Conservation (phyloP, 2,113 vertebrate species). For the Gymnarchus niloticus region DNA sequence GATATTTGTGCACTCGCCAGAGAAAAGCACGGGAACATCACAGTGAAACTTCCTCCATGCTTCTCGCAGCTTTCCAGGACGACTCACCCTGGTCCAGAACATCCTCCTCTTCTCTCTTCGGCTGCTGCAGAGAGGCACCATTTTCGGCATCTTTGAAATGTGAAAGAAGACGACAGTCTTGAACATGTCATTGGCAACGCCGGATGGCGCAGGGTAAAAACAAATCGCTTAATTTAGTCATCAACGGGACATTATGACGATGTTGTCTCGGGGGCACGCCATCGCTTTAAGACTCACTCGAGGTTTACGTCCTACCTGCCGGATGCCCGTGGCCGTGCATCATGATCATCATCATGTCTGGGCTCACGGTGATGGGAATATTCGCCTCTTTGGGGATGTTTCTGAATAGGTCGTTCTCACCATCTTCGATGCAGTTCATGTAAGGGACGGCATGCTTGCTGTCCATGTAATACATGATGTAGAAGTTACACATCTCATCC, state of each 20-base stretch:
- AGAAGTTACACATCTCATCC: constrained; percentile 98
- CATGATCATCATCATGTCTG: constrained; percentile 68
- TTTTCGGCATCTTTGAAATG: constrained; percentile 57
- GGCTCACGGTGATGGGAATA: constrained; percentile 69
- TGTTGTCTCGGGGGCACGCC: too few relatives aligned
- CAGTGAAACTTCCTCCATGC: neutral
- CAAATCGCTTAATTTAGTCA: neutral
- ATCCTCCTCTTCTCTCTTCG: constrained; percentile 63
- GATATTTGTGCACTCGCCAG: neutral
- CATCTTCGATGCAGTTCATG: constrained; percentile 79
- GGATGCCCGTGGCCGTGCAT: constrained; percentile 63
- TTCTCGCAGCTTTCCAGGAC: neutral
- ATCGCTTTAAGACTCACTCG: too few relatives aligned
- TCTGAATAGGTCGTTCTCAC: constrained; percentile 71
- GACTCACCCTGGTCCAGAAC: constrained; percentile 75
- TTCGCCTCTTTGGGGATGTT: constrained; percentile 82
- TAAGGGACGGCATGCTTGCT: constrained; percentile 76
- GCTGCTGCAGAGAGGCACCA: constrained; percentile 48
- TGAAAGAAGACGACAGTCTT: neutral
- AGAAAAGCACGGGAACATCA: neutral
- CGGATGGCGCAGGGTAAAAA: neutral
- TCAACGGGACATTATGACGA: too few relatives aligned
- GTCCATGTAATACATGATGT: constrained; percentile 99
- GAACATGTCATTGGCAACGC: neutral
- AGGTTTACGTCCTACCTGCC: constrained; percentile 57